These are phyloP conservation scores for Phyllostomus discolor DNA, from an alignment of 2,113 vertebrate genomes.

Conservation along the genomic window DNA sequence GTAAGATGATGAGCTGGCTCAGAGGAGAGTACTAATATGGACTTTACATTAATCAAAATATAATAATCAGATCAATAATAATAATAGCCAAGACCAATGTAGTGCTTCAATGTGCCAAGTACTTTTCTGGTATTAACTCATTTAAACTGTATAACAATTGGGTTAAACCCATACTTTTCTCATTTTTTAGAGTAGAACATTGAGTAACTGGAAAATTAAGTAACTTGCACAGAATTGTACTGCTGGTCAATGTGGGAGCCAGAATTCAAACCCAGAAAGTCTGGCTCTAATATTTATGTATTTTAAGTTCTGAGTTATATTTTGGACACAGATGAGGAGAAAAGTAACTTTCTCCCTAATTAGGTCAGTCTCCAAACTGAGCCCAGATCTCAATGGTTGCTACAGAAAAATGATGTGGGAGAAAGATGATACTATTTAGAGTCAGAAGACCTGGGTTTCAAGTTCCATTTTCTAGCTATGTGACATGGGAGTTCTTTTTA, in stretches of 20 bases:
- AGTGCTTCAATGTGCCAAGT: background rate
- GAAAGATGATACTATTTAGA: background rate
- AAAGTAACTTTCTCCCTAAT: background rate
- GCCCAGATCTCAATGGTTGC: background rate
- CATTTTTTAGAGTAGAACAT: background rate
- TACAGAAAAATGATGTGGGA: background rate
- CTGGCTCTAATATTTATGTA: background rate
- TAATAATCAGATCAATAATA: background rate
- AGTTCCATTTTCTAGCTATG: background rate
- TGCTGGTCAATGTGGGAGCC: background rate
- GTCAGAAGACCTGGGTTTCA: background rate
- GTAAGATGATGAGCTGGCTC: background rate
- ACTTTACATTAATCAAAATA: background rate
- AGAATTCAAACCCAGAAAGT: background rate
- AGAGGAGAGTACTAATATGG: background rate
- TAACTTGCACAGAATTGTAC: background rate
- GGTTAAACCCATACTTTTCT: background rate
- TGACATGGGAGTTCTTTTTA: background rate
- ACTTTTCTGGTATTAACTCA: background rate
- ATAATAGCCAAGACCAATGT: background rate
- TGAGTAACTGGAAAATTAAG: background rate
- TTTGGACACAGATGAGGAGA: background rate
- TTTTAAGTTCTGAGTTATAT: background rate
- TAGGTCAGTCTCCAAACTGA: background rate
- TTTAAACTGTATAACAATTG: background rate